Evolutionary conservation across 2,113 vertebrate genomes (phyloP), one percentile per base, ranked within the genome.

Genomic region (Poeciliopsis occidentalis): DNA sequence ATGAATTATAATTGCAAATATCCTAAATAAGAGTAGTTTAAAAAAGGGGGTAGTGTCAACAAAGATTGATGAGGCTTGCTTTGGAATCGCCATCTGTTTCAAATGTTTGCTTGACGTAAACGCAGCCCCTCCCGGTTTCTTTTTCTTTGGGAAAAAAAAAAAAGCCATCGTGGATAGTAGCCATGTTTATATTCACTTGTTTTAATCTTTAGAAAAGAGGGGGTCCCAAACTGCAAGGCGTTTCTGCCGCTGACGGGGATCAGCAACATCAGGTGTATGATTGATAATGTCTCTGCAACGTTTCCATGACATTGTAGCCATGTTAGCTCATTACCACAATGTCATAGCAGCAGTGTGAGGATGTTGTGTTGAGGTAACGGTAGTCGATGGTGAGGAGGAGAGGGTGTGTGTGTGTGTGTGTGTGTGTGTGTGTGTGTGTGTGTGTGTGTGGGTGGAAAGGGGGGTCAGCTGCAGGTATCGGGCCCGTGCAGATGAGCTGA

Each of bases 1-100:
- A 89, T 92, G 93, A 90, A 75, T 94, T 93, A 93, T 92, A 94
- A 92, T 91, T 95, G 94, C 93, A 93, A 93, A 95, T 93, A 94
- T 82, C 83, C 88, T 85, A 94, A 95, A 93, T 92, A 94, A 94
- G 93, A 95, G 87, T 87, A 91, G 88, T 91, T 94, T 90, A 92
- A 93, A 93, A 93, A 93, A 90, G 73, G 34, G 91, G 92, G 88
- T 91, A 87, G 89, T 94, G 93, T 87, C 93, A 93, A 94, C 91
- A 93, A 93, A 94, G 93, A 95, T 93, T 95, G 93, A 95, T 95
- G 93, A 87, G 90, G 88, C 71, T 63, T 86, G 89, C 85, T 89
- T 84, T 91, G 85, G 91, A 93, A 91, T 76, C 87, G 83, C 85
- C 94, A 94, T 93, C 92, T 90, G 88, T 89, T 83, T 92, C 80